Conservation (phyloP, 2,113 vertebrate species). For the Hippocampus mohnikei region DNA sequence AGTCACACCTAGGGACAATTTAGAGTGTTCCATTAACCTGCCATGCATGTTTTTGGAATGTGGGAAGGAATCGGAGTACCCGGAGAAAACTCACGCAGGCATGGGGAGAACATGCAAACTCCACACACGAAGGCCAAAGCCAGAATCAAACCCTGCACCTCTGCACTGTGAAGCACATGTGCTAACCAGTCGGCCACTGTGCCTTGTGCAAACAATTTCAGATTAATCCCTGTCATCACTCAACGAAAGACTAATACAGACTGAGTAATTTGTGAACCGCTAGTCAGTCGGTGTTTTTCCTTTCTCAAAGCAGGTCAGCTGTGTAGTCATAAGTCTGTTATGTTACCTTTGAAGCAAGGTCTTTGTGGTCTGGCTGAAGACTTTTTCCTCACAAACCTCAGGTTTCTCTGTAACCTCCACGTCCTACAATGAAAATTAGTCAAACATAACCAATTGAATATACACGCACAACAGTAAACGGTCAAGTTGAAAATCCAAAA, state of each 20-base stretch:
- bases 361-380: constrained; percentile 73
- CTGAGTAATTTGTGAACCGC: not conserved
- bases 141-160: too few species aligned
- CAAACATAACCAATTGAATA: constrained; percentile 1
- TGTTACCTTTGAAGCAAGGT: constrained; percentile 70
- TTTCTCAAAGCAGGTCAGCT: constrained; percentile 4
- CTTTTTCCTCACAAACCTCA: constrained; percentile 70
- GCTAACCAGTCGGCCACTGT: too few species aligned
- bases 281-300: constrained; percentile 4
- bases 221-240: too few species aligned
- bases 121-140: too few species aligned
- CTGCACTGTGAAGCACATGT: too few species aligned
- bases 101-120: too few species aligned
- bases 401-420: constrained; percentile 31
- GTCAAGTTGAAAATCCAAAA: not conserved
- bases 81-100: too few species aligned
- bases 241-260: not conserved
- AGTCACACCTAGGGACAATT: too few species aligned
- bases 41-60: too few species aligned
- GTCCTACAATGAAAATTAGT: constrained; percentile 46
- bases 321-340: constrained; percentile 32
- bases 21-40: too few species aligned
- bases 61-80: too few species aligned
- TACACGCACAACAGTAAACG: not conserved
- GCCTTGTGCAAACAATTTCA: too few species aligned